Evolutionary conservation across 2,888 invertebrate genomes (phyloP).

Genomic region (Sclerodermus sp.): DNA sequence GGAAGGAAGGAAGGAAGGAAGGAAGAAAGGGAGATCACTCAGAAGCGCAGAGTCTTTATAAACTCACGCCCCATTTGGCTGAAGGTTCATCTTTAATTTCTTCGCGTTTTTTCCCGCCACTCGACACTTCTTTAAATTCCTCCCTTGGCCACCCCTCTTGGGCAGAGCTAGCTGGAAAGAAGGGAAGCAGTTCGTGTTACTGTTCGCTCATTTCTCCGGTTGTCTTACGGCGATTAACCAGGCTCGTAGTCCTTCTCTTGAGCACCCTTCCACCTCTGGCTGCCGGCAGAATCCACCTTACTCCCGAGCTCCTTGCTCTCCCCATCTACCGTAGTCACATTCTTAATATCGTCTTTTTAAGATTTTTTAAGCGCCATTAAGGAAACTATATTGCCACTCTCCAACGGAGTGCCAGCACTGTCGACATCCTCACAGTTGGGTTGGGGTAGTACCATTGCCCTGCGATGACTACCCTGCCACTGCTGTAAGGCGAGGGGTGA

Average conservation of each 20-base stretch:
- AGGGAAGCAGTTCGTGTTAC: slow-evolving; percentile 35
- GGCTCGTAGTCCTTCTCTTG: slow-evolving; percentile 34
- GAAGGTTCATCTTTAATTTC: slow-evolving; percentile 59
- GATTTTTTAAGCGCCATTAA: slow-evolving; percentile 57
- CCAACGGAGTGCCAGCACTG: slow-evolving; percentile 23
- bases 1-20: slow-evolving; percentile 15
- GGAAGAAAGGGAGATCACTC: slow-evolving; percentile 9
- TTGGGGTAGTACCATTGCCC: slow-evolving; percentile 3
- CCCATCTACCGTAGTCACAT: slow-evolving; percentile 50
- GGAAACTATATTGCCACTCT: slow-evolving; percentile 57
- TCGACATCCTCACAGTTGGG: slow-evolving; percentile 3
- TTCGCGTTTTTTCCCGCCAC: slow-evolving; percentile 50
- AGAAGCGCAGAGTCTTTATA: slow-evolving; percentile 41
- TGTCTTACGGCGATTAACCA: slow-evolving; percentile 59
- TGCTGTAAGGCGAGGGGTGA: slow-evolving; percentile 17
- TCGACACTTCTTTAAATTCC: slow-evolving; percentile 55
- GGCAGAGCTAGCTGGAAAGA: slow-evolving; percentile 8
- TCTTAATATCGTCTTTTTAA: slow-evolving; percentile 57
- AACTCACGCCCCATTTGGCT: slow-evolving; percentile 57
- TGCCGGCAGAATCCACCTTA: neutral
- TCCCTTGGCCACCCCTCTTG: slow-evolving; percentile 28
- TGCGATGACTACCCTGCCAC: slow-evolving; percentile 3
- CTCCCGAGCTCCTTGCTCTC: slow-evolving; percentile 27
- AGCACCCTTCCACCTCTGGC: slow-evolving; percentile 20
- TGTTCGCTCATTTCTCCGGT: slow-evolving; percentile 57